Evolutionary conservation across 2,888 invertebrate species (phyloP), one percentile per base, ranked within the genome.

Genomic region (Cataglyphis albicans): DNA sequence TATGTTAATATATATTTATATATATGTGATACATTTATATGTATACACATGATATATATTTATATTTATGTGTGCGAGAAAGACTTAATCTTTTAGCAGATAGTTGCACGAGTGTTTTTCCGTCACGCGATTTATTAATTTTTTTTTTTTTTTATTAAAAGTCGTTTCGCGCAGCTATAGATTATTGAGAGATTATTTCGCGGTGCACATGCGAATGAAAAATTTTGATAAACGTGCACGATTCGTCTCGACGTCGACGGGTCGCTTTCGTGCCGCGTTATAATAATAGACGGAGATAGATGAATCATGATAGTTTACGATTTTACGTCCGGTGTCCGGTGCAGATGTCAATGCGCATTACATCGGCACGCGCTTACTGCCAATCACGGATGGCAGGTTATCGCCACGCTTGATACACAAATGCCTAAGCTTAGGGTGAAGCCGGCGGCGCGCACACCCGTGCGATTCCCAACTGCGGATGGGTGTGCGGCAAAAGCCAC

Each of bases 371-470:
- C 87, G 90, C 88, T 87, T 84, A 88, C 86, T 90, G 91, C 89
- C 91, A 89, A 91, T 91, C 90, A 89, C 85, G 82, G 83, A 73
- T 68, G 83, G 82, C 80, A 86, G 90, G 90, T 91, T 90, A 91
- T 86, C 85, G 85, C 82, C 81, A 84, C 85, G 84, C 80, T 65
- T 81, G 82, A 75, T 80, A 73, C 70, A 84, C 64, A 59, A 68
- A 81, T 65, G 81, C 64, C 67, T 63, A 52, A 44, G 81, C 52
- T 73, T 52, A 41, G 65, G 70, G 38, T 9, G 52, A 52, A 52
- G 7, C 52, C 18, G 7, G n/a, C 65, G 21, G 52, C 38, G 67
- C 76, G 29, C 52, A 55, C 73, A 64, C 72, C 72, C 85, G 74
- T 55, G 85, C 82, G 70, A 74, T 61, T 61, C 73, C 81, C 90